Percentiles rank a stretch among this genome's conserved stretches.
Conservation (phyloP, 1,140 invertebrate species). For the Drosophila nikananu region DNA sequence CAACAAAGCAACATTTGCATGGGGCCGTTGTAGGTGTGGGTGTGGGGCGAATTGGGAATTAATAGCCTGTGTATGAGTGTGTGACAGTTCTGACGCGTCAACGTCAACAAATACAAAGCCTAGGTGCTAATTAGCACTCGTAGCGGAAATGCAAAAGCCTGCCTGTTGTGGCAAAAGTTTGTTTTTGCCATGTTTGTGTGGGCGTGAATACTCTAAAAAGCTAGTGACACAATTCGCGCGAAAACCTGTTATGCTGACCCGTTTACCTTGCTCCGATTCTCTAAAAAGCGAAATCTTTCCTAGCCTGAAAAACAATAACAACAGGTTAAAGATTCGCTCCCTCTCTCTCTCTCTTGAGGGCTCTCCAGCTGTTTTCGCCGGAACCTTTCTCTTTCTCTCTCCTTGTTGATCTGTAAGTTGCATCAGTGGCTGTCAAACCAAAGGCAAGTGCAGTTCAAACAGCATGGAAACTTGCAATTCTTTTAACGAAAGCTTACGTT, state of each 20-base stretch:
- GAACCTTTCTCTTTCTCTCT: conserved; percentile 11
- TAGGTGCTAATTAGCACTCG: conserved; percentile 19
- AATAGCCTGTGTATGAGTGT: conserved; percentile 16
- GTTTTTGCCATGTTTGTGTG: neutral
- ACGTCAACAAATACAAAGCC: conserved; percentile 34
- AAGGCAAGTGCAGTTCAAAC: conserved; percentile 38
- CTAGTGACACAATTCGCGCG: conserved; percentile 29
- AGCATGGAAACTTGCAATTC: conserved; percentile 53
- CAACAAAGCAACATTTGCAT: conserved; percentile 44
- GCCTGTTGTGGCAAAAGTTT: neutral
- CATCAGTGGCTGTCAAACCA: conserved; percentile 43
- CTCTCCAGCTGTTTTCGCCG: conserved; percentile 26
- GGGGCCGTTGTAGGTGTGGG: conserved; percentile 9
- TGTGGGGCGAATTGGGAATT: conserved; percentile 36
- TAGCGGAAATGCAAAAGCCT: conserved; percentile 27
- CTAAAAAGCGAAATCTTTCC: conserved; percentile 67
- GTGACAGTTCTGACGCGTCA: conserved; percentile 34
- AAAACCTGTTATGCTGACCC: conserved; percentile 49
- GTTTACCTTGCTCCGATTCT: conserved; percentile 69
- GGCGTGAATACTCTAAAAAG: neutral
- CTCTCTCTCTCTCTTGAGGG: conserved; percentile 2
- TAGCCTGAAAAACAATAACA: conserved; percentile 40
- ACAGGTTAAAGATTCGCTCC: conserved; percentile 32
- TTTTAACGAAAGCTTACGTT: conserved; percentile 8
- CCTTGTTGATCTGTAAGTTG: conserved; percentile 34